Base-by-base conservation (phyloP, 2,797 vertebrate genomes). In the Macropodus opercularis region DNA sequence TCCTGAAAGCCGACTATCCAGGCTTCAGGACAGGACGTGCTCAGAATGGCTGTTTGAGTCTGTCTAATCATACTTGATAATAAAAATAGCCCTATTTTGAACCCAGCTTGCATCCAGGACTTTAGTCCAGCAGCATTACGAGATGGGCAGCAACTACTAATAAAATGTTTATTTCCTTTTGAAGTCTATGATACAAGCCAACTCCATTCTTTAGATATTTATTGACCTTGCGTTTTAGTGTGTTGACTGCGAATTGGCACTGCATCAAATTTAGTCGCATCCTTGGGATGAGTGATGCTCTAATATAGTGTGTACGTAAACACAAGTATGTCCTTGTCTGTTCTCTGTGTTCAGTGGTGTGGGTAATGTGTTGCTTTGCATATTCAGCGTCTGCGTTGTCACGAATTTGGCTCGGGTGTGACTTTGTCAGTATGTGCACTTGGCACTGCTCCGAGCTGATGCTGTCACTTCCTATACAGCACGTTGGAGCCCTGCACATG, bases 311-410 rank as follows among this genome's bases (percentile, higher is more conserved):
- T 34, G 18, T 4, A 13, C 24, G n/a, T n/a, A n/a, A n/a, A n/a
- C n/a, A n/a, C n/a, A n/a, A n/a, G n/a, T n/a, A n/a, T n/a, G n/a
- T n/a, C n/a, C n/a, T n/a, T n/a, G 27, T 50, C 32, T 6, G 2
- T 21, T 54, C 39, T 14, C 17, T 23, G 26, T 0, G 3, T 56
- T 43, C 2, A 31, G 56, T 44, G 3, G 8, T 15, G 38, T 14
- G 10, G 39, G 62, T 71, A 74, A 46, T 63, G 24, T 63, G 50
- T 47, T 27, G 49, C 22, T 36, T 60, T 47, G 32, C 54, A 69
- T 55, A 34, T 48, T 35, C 2, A 39, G 44, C 63, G 18, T 50
- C 21, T 53, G 15, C 62, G 34, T 5, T 6, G 46, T 72, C 74
- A 74, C 17, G 15, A 14, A 39, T 46, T 51, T 54, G 17, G 54